Base-by-base conservation (phyloP, 2,113 vertebrate species). In the Meles meles region DNA sequence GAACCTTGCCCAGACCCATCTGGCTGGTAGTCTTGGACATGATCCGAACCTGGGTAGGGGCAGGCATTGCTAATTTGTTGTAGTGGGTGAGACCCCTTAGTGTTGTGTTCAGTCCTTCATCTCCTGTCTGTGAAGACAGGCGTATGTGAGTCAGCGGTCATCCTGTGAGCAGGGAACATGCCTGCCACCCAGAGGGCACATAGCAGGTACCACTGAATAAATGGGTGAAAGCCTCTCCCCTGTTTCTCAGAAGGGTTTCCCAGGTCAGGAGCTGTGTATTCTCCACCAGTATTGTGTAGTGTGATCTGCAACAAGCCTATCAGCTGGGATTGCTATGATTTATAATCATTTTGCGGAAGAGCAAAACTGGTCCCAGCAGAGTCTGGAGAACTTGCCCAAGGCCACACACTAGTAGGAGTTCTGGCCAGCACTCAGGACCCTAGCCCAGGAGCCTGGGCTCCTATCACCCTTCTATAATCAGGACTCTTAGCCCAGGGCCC, bases 301-400 rank as follows among this genome's bases (percentile, higher is more conserved):
- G n/a, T 7, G 12, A 9, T 71, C 63, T n/a, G 20, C 42, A 44
- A 7, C 15, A 27, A 0, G 61, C 37, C 79, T 12, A 7, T 11
- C 20, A 20, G 61, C 18, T 5, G 0, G 0, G 21, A n/a, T 5
- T 49, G n/a, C 34, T 20, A 10, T 39, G 47, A 59, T 44, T 37
- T 47, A 25, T 2, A 65, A 7, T 67, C 57, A 59, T 39, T 74
- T 69, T 59, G 7, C 69, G 57, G 69, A 57, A 37, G 29, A 76
- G 44, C 27, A 77, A 67, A 84, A 44, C 1, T 9, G 1, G 10
- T 47, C 47, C 42, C n/a, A 17, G 6, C 12, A 79, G 39, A 74
- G 61, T 37, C 12, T 59, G 37, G 39, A 89, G 85, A 49, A 59
- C 25, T 52, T 77, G 57, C 71, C 47, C 6, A 31, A 39, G 63